Conservation (phyloP, 2,888 invertebrate genomes). For the Protonemura montana region DNA sequence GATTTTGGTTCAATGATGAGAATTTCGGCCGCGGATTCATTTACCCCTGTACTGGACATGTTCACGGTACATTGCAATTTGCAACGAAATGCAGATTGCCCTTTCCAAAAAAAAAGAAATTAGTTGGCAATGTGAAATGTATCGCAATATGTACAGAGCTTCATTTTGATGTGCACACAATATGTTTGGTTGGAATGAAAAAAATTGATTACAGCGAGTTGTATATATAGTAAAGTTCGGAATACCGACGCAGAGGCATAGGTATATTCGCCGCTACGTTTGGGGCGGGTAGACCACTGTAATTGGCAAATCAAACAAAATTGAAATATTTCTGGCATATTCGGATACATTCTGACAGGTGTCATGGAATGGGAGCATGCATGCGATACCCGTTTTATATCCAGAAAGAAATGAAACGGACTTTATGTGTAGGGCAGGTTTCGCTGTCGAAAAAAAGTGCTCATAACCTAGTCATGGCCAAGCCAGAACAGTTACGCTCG, state of each 20-base stretch:
- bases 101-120: background rate
- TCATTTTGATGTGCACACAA: background rate
- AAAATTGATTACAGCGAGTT: background rate
- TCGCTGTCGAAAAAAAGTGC: background rate
- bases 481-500: background rate
- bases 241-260: background rate
- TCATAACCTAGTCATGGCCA: background rate
- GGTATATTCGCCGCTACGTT: background rate
- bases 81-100: background rate
- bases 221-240: background rate
- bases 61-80: background rate
- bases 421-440: background rate
- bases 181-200: background rate
- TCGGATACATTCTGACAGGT: background rate
- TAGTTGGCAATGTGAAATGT: background rate
- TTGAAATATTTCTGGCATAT: background rate
- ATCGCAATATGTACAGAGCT: background rate
- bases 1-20: background rate
- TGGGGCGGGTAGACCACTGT: background rate
- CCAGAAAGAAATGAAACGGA: background rate
- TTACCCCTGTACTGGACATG: background rate
- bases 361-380: background rate
- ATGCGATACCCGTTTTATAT: background rate
- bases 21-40: background rate
- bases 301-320: background rate